These are phyloP conservation scores for Dione vanillae DNA, from an alignment of 2,888 invertebrate species.

Conservation along the genomic window DNA sequence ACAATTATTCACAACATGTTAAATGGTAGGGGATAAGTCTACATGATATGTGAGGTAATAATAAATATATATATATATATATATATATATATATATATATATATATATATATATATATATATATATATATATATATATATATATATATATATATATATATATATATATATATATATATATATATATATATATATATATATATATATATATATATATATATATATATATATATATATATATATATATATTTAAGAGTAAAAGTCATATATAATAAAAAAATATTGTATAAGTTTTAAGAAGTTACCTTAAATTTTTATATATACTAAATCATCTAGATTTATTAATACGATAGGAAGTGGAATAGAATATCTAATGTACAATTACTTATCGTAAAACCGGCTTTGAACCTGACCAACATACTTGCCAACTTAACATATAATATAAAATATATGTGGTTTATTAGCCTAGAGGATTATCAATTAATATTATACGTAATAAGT, in stretches of 20 bases:
- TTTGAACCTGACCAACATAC: conserved; percentile 20
- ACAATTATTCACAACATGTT: conserved; percentile 29
- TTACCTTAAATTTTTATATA: neutral
- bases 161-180: no score
- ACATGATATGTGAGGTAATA: conserved; percentile 2
- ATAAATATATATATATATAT: no score
- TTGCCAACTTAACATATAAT: conserved; percentile 12
- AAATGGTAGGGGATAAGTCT: conserved; percentile 16
- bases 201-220: no score
- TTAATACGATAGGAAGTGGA: conserved; percentile 28
- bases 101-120: no score
- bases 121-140: no score
- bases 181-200: no score
- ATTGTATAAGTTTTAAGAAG: no score
- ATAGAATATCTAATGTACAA: neutral
- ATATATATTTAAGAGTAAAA: no score
- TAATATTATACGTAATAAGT: neutral
- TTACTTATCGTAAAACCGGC: conserved; percentile 35
- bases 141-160: no score
- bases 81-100: no score
- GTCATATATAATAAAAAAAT: no score
- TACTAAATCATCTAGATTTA: conserved; percentile 1
- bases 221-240: no score
- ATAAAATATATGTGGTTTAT: conserved; percentile 1
- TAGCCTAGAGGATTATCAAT: neutral